Evolutionary conservation across 2,888 invertebrate species (phyloP).

Genomic region (Apamea sordens): DNA sequence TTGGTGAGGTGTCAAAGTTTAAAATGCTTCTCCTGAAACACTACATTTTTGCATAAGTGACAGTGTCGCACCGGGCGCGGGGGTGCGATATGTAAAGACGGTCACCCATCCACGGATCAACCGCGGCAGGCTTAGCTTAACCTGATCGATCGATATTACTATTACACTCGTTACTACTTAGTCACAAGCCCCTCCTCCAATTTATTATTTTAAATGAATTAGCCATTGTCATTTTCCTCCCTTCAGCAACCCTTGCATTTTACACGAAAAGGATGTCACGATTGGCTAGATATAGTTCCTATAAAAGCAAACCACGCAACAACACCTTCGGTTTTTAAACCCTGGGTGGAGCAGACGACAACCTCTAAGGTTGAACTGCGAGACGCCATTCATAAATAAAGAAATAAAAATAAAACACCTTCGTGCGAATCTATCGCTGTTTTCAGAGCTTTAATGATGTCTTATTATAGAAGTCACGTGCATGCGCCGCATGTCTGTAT

Average conservation of each 20-base stretch:
- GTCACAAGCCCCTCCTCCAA: no score
- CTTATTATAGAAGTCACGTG: conserved; percentile 64
- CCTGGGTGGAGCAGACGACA: no score
- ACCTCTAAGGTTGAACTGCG: no score
- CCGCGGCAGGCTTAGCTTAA: neutral
- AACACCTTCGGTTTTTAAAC: no score
- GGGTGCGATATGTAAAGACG: no score
- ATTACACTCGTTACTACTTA: neutral
- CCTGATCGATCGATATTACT: neutral
- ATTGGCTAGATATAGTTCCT: neutral
- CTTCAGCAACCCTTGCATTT: neutral
- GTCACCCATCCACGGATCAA: no score
- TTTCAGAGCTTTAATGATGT: conserved; percentile 32
- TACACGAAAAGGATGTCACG: neutral
- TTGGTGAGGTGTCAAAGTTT: no score
- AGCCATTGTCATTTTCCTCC: neutral
- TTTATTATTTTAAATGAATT: neutral
- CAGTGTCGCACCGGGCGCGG: no score
- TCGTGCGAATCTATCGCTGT: conserved; percentile 28
- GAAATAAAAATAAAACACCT: no score
- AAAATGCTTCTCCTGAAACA: no score
- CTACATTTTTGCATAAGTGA: no score
- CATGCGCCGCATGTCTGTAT: conserved; percentile 56
- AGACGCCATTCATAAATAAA: no score
- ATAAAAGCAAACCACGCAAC: neutral